Evolutionary conservation across 2,797 vertebrate genomes (phyloP), one percentile per base, ranked within the genome.

Genomic region (Microctenopoma stevenorrisi): DNA sequence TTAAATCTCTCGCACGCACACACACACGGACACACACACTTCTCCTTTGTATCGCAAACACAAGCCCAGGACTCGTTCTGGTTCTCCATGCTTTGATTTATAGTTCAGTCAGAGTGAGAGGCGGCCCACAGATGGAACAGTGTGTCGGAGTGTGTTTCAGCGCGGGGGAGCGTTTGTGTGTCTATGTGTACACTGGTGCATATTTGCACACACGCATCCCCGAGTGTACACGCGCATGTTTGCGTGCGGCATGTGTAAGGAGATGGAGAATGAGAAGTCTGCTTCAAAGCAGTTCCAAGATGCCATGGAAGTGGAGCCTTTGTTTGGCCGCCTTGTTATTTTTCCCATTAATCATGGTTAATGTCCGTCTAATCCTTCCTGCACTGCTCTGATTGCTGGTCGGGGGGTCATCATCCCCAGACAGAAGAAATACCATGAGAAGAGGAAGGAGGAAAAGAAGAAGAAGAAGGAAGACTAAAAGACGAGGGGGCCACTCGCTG

Each of bases 331-430:
- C 66, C 84, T 83, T 83, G 74, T 86, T 88, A 83, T 82, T 82
- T 71, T 76, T 49, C 76, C 77, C 89, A 91, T 93, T 92, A 91
- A 90, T 93, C 88, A 90, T 76, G 70, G 83, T 89, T 91, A 90
- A 90, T 86, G 88, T 90, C 79, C 67, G 59, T 85, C 86, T 90
- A 90, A 93, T 90, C 80, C 75, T 76, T 86, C 79, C 84, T 87
- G 76, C 69, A 47, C 83, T 78, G 83, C 48, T 58, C 76, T 89
- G 91, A 93, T 90, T 91, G 85, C 88, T 68, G 81, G 78, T 64
- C 68, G 13, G 85, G 82, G 83, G 81, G 84, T 76, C 76, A 86
- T 83, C 68, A 86, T 74, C 70, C 72, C 64, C 73, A 80, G 72
- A 78, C 72, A 85, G 66, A 79, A 83, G 54, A 51, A 73, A 82